phyloP scores from a whole-genome alignment of 2,113 vertebrate genomes.

The Gymnobelideus leadbeateri region DNA sequence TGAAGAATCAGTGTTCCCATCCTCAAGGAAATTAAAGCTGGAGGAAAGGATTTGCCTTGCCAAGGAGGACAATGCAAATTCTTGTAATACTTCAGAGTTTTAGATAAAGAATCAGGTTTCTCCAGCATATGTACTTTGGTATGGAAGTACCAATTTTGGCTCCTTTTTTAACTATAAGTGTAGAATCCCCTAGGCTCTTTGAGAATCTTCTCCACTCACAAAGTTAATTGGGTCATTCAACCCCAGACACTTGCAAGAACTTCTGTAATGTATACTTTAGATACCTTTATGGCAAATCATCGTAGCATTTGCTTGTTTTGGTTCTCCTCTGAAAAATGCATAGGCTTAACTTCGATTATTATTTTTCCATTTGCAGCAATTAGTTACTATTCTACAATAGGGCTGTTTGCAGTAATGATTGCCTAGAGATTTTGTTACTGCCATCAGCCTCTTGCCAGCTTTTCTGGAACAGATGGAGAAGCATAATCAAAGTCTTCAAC shows the following conservation, averaged over 20 bases:
- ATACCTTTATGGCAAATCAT: not conserved
- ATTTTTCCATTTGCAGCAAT: not conserved
- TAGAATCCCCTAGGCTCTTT: not conserved
- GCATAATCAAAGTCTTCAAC: not conserved
- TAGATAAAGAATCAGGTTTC: not conserved
- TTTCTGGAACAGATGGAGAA: not conserved
- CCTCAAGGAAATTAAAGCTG: not conserved
- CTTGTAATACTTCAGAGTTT: not conserved
- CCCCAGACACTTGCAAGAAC: not conserved
- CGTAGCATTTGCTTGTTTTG: not conserved
- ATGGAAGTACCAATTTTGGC: not conserved
- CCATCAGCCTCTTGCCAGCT: not conserved
- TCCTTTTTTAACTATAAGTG: not conserved
- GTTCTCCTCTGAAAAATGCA: not conserved
- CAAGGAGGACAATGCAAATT: not conserved
- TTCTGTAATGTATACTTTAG: not conserved
- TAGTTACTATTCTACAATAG: not conserved
- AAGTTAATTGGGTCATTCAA: conserved; percentile 19
- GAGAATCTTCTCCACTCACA: not conserved
- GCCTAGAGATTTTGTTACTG: not conserved
- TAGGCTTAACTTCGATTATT: not conserved
- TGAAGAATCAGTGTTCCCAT: too few species aligned
- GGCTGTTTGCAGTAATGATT: not conserved
- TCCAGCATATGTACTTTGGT: not conserved
- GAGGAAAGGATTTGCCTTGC: not conserved